Conservation (phyloP, 2,888 invertebrate genomes). For the Didymodactylos carnosus region DNA sequence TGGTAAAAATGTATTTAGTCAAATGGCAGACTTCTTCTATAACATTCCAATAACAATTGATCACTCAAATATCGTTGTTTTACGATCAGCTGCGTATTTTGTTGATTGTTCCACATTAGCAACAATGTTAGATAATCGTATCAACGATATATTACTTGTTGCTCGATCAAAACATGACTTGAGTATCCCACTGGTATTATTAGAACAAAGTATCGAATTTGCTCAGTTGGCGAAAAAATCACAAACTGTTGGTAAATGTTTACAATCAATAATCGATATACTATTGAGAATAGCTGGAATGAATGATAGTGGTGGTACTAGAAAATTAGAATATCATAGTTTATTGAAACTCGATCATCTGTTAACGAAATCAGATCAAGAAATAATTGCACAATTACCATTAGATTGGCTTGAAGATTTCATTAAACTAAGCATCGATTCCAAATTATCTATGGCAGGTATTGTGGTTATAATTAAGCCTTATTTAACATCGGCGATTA, state of each 20-base stretch:
- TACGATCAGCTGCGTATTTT: constrained; percentile 28
- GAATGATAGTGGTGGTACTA: neutral
- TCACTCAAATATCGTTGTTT: constrained; percentile 23
- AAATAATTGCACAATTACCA: constrained; percentile 4
- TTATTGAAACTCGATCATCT: neutral
- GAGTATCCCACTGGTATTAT: neutral
- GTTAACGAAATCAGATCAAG: neutral
- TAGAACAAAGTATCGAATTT: constrained; percentile 2
- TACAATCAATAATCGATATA: constrained; percentile 24
- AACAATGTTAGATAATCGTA: constrained; percentile 24
- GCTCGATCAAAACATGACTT: constrained; percentile 9
- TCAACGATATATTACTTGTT: constrained; percentile 22
- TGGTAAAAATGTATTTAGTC: constrained; percentile 25
- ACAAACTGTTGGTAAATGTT: constrained; percentile 21
- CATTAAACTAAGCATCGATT: neutral
- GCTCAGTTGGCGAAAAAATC: constrained; percentile 23
- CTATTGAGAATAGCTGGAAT: neutral
- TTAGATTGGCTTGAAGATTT: constrained; percentile 9
- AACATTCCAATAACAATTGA: constrained; percentile 25
- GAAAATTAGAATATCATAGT: neutral
- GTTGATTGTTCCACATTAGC: constrained; percentile 23
- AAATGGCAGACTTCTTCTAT: constrained; percentile 32
- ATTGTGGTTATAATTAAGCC: neutral
- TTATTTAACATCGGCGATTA: neutral
- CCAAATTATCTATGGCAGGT: too few relatives aligned